Evolutionary conservation across 2,888 invertebrate species (phyloP).

Genomic region (Pharmacophagus antenor): DNA sequence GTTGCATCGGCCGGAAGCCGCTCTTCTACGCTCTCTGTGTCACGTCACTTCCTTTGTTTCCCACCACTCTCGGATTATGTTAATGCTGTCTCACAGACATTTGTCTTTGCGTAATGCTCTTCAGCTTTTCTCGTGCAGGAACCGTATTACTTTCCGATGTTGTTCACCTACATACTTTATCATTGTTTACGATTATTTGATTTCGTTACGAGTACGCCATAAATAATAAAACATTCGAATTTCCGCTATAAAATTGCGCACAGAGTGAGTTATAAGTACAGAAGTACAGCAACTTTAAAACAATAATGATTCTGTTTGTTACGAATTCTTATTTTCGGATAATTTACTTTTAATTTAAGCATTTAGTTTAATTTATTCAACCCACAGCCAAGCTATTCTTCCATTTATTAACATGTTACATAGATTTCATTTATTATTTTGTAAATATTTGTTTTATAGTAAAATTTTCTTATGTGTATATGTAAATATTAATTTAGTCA

Average conservation of each 20-base stretch:
- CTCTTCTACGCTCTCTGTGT: slow-evolving; percentile 41
- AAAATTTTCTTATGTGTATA: too few relatives aligned
- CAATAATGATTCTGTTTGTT: background rate
- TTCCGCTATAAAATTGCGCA: slow-evolving; percentile 19
- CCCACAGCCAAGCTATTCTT: too few relatives aligned
- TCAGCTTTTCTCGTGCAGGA: slow-evolving; percentile 51
- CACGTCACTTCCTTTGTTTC: slow-evolving; percentile 67
- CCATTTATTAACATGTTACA: too few relatives aligned
- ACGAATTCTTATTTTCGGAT: background rate
- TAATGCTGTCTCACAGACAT: slow-evolving; percentile 72
- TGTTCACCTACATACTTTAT: slow-evolving; percentile 57
- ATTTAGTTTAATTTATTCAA: too few relatives aligned
- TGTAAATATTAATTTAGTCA: too few relatives aligned
- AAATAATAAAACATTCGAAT: slow-evolving; percentile 32
- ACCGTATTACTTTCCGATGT: slow-evolving; percentile 65
- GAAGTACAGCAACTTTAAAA: slow-evolving; percentile 3
- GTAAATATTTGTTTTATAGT: too few relatives aligned
- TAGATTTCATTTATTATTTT: too few relatives aligned
- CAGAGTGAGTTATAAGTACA: slow-evolving; percentile 23
- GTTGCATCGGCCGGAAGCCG: slow-evolving; percentile 47
- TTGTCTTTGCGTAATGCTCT: slow-evolving; percentile 70
- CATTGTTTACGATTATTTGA: slow-evolving; percentile 57
- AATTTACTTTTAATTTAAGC: background rate
- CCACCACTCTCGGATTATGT: slow-evolving; percentile 68
- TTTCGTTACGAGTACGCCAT: slow-evolving; percentile 31